phyloP scores from a whole-genome alignment of 1,140 invertebrate species.

The Cardiocondyla obscurior region DNA sequence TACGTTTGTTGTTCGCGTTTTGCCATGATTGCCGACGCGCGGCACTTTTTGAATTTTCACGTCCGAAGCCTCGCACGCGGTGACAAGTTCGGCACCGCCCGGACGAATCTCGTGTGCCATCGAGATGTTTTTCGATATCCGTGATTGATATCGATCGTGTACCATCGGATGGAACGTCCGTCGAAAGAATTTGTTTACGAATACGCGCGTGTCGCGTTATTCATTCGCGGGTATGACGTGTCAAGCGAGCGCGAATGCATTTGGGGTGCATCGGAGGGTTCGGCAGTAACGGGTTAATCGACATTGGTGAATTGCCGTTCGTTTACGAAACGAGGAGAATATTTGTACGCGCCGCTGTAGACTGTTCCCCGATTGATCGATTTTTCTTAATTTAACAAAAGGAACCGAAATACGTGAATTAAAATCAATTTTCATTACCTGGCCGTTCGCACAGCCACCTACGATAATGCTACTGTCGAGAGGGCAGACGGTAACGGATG shows the following conservation, averaged over 20 bases:
- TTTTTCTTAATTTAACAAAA: not conserved
- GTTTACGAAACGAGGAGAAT: not conserved
- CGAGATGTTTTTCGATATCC: slow-evolving; percentile 15
- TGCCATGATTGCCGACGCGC: not conserved
- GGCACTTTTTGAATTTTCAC: slow-evolving; percentile 28
- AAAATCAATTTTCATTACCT: slow-evolving; percentile 69
- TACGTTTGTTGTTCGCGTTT: not conserved
- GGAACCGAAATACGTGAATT: not conserved
- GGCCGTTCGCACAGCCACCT: slow-evolving; percentile 89
- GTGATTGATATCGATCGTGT: slow-evolving; percentile 37
- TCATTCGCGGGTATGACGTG: slow-evolving; percentile 5
- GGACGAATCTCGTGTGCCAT: not conserved
- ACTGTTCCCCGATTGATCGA: not conserved
- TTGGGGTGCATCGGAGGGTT: not conserved
- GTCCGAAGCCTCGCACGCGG: not conserved
- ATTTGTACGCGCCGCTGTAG: not conserved
- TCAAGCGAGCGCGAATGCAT: not conserved
- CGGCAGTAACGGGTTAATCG: not conserved
- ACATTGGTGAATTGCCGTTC: not conserved
- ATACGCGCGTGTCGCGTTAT: slow-evolving; percentile 15
- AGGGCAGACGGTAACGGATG: slow-evolving; percentile 87
- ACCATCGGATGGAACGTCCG: not conserved
- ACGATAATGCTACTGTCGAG: slow-evolving; percentile 88
- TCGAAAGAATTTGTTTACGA: slow-evolving; percentile 23
- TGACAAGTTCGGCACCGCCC: not conserved